Conservation (phyloP, 2,888 invertebrate genomes). For the Nudaria mundana region DNA sequence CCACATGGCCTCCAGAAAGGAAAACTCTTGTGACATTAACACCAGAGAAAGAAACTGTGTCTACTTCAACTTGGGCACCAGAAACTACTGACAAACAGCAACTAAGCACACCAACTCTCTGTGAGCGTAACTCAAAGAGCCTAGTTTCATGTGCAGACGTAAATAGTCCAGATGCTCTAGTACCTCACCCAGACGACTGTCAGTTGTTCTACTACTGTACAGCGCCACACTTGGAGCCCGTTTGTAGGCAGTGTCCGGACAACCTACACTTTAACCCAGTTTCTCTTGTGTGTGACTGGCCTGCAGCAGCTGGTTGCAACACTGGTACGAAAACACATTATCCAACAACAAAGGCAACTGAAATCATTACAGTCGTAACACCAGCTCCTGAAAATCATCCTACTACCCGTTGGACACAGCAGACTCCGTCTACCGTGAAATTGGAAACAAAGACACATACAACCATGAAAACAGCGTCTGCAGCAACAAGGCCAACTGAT, state of each 20-base stretch:
- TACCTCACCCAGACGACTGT: neutral
- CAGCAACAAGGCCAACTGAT: no score
- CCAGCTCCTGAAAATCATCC: no score
- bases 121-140: neutral
- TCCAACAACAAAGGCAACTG: neutral
- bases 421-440: no score
- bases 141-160: neutral
- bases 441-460: no score
- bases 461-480: no score
- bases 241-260: neutral
- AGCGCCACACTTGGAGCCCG: neutral
- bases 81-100: no score
- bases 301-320: neutral
- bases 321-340: neutral
- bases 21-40: neutral
- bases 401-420: no score
- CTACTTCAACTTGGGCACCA: neutral
- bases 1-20: neutral
- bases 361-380: neutral
- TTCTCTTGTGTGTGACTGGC: neutral
- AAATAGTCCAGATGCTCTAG: neutral
- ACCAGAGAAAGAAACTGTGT: neutral
- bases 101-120: neutral
- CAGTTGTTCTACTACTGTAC: neutral
- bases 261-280: neutral